Conservation (phyloP, 2,113 vertebrate species). For the Dasyprocta punctata region DNA sequence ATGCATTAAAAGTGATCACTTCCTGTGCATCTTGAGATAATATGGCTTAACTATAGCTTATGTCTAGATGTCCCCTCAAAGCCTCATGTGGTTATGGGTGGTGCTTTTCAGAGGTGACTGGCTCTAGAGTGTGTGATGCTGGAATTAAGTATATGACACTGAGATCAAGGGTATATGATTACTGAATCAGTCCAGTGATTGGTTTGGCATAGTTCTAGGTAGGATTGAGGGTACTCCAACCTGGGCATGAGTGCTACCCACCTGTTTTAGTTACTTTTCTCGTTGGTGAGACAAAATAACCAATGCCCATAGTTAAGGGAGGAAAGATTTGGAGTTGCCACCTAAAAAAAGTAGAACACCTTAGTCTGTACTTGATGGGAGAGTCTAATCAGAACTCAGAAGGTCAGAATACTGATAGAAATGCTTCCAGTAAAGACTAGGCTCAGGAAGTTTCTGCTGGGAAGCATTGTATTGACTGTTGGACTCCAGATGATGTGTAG, state of each 20-base stretch:
- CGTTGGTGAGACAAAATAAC: background rate
- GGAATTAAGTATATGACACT: background rate
- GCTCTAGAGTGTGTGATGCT: background rate
- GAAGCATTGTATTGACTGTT: background rate
- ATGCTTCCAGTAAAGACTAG: background rate
- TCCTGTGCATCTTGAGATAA: conserved; percentile 18
- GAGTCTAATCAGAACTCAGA: background rate
- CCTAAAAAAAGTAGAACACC: background rate
- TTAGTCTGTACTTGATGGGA: background rate
- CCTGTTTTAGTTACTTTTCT: background rate
- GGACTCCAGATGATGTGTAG: background rate
- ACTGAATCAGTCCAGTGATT: background rate
- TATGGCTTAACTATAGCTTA: background rate
- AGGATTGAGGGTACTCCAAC: background rate
- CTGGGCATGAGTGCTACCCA: background rate
- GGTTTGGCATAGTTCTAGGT: background rate
- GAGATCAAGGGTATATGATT: background rate
- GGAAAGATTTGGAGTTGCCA: background rate
- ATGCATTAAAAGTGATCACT: conserved; percentile 47
- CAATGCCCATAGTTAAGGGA: background rate
- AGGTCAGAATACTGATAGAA: background rate
- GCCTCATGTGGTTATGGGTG: background rate
- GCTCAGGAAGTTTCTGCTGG: background rate
- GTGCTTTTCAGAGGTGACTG: background rate
- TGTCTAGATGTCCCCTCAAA: background rate